These are phyloP conservation scores for Lemur catta DNA, from an alignment of 2,797 vertebrate species.

Conservation along the genomic window DNA sequence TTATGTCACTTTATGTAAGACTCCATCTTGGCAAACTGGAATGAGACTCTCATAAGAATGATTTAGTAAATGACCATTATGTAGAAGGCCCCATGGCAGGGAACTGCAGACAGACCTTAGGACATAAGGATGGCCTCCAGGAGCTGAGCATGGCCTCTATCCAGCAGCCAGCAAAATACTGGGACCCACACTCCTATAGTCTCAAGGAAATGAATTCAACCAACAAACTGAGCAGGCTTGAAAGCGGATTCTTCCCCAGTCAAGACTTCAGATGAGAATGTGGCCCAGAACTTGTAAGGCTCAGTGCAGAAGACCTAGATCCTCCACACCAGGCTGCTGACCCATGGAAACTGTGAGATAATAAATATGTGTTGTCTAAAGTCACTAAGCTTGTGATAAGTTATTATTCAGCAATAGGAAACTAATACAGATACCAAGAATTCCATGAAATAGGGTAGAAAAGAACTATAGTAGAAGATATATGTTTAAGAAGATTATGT, in stretches of 20 bases:
- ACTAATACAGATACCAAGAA: background rate
- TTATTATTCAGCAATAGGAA: background rate
- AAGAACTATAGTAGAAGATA: background rate
- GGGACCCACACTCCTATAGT: background rate
- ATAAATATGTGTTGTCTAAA: background rate
- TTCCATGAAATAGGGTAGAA: background rate
- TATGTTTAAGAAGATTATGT: no score
- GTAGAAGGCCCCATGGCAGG: background rate
- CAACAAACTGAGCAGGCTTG: background rate
- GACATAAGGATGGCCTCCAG: background rate
- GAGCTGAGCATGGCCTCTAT: background rate
- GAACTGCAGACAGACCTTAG: background rate
- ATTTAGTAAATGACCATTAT: background rate
- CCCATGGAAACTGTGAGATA: background rate
- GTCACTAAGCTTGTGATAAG: background rate
- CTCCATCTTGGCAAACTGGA: background rate
- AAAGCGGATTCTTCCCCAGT: background rate
- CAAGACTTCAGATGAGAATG: background rate
- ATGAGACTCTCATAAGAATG: background rate
- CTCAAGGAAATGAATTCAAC: background rate
- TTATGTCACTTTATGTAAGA: background rate
- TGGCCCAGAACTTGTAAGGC: background rate
- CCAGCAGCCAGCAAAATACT: background rate
- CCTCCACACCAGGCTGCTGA: background rate
- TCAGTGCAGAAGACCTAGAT: accelerated